Conservation (phyloP, 2,888 invertebrate species). For the Margaritifera margaritifera region DNA sequence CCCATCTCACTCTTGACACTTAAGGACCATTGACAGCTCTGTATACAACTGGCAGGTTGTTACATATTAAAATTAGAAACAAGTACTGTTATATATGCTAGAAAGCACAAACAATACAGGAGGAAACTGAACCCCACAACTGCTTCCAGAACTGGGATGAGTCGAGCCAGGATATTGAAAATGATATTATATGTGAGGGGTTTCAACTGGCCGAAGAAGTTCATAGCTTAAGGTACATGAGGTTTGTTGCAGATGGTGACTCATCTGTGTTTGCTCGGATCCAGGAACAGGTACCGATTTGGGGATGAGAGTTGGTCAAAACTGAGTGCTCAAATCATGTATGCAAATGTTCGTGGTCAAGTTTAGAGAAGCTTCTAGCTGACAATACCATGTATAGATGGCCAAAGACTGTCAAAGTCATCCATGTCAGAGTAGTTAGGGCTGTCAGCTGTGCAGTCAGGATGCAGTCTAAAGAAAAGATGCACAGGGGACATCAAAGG, state of each 20-base stretch:
- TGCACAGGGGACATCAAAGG: background rate
- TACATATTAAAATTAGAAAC: constrained; percentile 24
- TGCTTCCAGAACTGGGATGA: constrained; percentile 23
- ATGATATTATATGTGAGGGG: constrained; percentile 7
- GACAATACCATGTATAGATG: constrained; percentile 17
- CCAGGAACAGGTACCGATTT: too few relatives aligned
- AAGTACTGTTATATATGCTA: constrained; percentile 18
- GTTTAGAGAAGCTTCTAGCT: constrained; percentile 20
- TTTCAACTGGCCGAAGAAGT: constrained; percentile 1
- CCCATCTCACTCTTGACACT: too few relatives aligned
- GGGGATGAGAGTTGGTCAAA: constrained; percentile 17
- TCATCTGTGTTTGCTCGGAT: constrained; percentile 18
- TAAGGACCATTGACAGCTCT: too few relatives aligned
- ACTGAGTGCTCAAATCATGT: constrained; percentile 26
- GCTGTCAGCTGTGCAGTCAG: constrained; percentile 27
- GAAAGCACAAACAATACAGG: constrained; percentile 1
- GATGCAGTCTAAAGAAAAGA: constrained; percentile 17
- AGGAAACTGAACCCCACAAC: constrained; percentile 1
- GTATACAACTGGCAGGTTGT: constrained; percentile 16
- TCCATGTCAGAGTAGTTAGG: constrained; percentile 18
- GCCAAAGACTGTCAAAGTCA: constrained; percentile 16
- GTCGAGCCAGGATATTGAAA: constrained; percentile 15
- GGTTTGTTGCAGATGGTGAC: constrained; percentile 18
- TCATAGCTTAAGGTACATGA: constrained; percentile 11
- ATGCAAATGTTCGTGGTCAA: constrained; percentile 21